A percentile compares a stretch with the other conserved stretches of the same genome.
phyloP scores from a whole-genome alignment of 2,797 vertebrate genomes.

The Lepilemur ruficaudatus region DNA sequence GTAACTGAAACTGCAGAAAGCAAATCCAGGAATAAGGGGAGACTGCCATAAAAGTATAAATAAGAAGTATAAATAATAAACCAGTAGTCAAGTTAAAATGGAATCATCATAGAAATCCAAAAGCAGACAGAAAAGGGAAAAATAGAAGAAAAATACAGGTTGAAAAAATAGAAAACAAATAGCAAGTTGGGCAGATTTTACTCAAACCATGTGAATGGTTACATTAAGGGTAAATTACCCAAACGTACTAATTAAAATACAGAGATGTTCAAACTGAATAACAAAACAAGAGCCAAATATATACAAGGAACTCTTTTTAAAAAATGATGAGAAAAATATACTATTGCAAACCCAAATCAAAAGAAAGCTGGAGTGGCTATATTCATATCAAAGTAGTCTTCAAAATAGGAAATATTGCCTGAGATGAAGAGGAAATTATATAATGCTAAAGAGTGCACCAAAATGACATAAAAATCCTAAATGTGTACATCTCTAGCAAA shows the following conservation, averaged over 20 bases:
- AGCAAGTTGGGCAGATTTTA: neutral
- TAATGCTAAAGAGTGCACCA: neutral
- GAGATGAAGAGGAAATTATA: neutral
- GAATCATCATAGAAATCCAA: neutral
- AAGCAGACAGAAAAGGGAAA: neutral
- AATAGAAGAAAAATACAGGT: neutral
- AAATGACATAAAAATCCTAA: neutral
- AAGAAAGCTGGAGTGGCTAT: neutral
- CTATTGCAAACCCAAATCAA: neutral
- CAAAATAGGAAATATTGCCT: neutral
- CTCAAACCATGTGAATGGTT: neutral
- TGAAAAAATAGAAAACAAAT: neutral
- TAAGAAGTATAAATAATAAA: neutral
- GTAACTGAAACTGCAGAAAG: neutral
- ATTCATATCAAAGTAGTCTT: neutral
- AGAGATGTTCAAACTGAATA: neutral
- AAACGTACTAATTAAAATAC: constrained; percentile 6
- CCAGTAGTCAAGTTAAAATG: neutral
- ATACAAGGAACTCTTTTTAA: neutral
- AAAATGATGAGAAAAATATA: neutral
- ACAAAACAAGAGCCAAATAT: neutral
- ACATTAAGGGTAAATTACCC: neutral
- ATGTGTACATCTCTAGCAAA: neutral
- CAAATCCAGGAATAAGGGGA: neutral
- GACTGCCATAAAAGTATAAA: neutral